Conservation (phyloP, 2,797 vertebrate species). For the Danio jaintianensis region DNA sequence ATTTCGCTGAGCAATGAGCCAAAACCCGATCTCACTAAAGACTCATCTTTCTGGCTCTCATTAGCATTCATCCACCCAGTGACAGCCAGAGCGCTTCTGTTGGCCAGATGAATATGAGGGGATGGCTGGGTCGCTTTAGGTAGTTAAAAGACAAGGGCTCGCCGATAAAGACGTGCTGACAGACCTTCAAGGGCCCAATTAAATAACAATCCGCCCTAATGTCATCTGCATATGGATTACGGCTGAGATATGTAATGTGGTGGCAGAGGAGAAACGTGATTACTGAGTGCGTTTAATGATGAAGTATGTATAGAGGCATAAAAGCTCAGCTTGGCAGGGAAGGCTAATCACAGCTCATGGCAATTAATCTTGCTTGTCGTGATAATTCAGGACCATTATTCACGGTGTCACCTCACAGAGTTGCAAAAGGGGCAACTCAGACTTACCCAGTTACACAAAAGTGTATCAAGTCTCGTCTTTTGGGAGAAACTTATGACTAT, state of each 20-base stretch:
- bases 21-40: conserved; percentile 58
- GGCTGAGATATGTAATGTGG: conserved; percentile 59
- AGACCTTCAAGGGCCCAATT: conserved; percentile 65
- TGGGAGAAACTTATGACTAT: conserved; percentile 13
- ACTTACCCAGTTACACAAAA: conserved; percentile 5
- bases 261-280: conserved; percentile 69
- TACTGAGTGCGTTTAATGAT: conserved; percentile 69
- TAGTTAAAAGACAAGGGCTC: conserved; percentile 63
- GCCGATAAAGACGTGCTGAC: conserved; percentile 66
- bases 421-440: conserved; percentile 1
- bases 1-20: conserved; percentile 61
- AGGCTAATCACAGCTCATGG: conserved; percentile 64
- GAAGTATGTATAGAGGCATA: conserved; percentile 59
- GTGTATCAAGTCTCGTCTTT: conserved; percentile 9
- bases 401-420: conserved; percentile 36
- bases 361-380: conserved; percentile 68
- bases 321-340: conserved; percentile 54
- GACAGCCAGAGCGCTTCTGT: conserved; percentile 56
- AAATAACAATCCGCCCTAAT: conserved; percentile 71
- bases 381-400: conserved; percentile 65
- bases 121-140: conserved; percentile 57
- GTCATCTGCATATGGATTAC: conserved; percentile 71
- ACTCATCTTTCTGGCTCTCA: conserved; percentile 56
- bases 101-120: conserved; percentile 53
- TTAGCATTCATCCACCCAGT: conserved; percentile 53